Evolutionary conservation across 2,888 invertebrate species (phyloP), one percentile per base, ranked within the genome.

Genomic region (Chrysolina oricalcia): DNA sequence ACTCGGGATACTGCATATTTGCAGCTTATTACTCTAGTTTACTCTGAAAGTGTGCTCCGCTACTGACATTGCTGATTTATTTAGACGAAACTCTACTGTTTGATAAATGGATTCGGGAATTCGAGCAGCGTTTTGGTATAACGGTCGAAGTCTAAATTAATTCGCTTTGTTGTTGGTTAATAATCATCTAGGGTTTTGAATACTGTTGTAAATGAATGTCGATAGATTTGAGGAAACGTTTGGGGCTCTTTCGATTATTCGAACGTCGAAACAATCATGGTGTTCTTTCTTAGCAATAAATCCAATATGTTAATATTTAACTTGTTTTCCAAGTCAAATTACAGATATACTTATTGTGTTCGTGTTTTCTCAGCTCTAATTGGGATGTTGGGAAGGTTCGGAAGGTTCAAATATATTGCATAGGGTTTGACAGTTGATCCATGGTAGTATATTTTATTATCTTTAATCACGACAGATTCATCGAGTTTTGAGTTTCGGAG

Each of bases 11-110:
- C n/a, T n/a, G n/a, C n/a, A n/a, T n/a, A 27, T 27, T 3, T 27
- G 5, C 27, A 27, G 63, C 21, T 66, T 50, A 66, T 66, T 48
- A 66, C 50, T 66, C 21, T 48, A 11, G 48, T 66, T 66, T 17
- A 53, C 68, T n/a, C n/a, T 23, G 53, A 68, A 68, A 68, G 41
- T 40, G 56, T 68, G 41, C 56, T 59, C 15, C 53, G 68, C 68
- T 40, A 53, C 68, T 68, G 68, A 68, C 56, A 41, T 40, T 17
- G 53, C 40, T 68, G 68, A 68, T 68, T 68, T 68, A 68, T 68
- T 68, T 53, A 40, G 68, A 41, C 53, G 68, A 53, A 53, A 50
- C 68, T 68, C 67, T 13, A 53, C 68, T 35, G 40, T 17, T 68
- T 68, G 68, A 68, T 68, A 40, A 68, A 68, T 56, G 56, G 53